Base-by-base conservation (phyloP, 2,113 vertebrate genomes). In the Petromus typicus region DNA sequence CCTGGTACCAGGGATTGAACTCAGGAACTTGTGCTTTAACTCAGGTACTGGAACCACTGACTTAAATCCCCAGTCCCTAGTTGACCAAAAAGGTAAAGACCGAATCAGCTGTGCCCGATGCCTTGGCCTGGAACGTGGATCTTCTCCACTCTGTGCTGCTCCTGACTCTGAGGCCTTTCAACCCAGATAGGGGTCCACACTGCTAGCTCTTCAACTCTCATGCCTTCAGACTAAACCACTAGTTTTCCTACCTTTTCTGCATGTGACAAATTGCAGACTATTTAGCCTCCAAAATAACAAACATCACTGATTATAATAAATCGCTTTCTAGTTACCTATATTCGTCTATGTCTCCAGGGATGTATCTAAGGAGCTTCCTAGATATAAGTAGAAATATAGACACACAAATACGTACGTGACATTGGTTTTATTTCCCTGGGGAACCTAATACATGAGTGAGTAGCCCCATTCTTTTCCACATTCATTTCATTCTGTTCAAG, bases 401-500 rank as follows among this genome's bases (percentile, higher is more conserved):
- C 48, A 51, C 48, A 51, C 48, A 51, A 7, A 54, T 25, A 20
- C 43, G 14, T 66, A 22, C 51, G 6, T 71, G 14, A 51, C 90
- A 14, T 71, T 56, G 23, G 22, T 89, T 96, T 17, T 84, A 48
- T 92, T 90, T 90, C 22, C 94, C 40, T 63, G 34, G 71, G 80
- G 69, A 88, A 32, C 45, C 10, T 71, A 54, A 75, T 66, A 48
- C 9, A 8, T 84, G 27, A 16, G 34, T 66, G 79, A 84, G n/a
- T 75, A 43, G 45, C 20, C 66, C 54, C 79, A 7, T 90, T 95
- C 54, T 93, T 94, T 84, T 64, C 66, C 30, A n/a, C n/a, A 48
- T 90, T 92, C 61, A 34, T 86, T 93, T 93, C 25, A 57, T 81
- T 89, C 32, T 96, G 23, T 93, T 67, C 14, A 80, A 89, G 67